Evolutionary conservation across 2,113 vertebrate genomes (phyloP).

Genomic region (Carlito syrichta): DNA sequence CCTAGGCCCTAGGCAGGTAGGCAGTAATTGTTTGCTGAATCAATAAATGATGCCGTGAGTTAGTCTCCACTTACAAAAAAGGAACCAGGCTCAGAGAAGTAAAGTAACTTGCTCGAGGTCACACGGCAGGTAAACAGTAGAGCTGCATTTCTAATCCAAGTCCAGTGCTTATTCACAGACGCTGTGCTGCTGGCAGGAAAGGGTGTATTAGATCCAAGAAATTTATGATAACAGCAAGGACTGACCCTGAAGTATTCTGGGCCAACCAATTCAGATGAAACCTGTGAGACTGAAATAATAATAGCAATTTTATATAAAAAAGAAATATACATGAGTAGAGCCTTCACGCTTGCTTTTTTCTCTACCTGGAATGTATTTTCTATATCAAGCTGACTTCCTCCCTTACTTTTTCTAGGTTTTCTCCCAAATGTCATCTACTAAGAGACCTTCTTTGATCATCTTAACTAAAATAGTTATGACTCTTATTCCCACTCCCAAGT

Average conservation of each 20-base stretch:
- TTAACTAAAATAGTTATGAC: not conserved
- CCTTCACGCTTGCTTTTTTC: not conserved
- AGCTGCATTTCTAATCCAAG: not conserved
- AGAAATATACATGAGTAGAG: not conserved
- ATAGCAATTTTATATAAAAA: too few relatives aligned
- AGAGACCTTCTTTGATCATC: not conserved
- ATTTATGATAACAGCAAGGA: not conserved
- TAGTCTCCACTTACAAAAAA: not conserved
- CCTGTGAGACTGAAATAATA: not conserved
- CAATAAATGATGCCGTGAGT: too few relatives aligned
- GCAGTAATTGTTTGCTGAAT: not conserved
- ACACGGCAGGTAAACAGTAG: not conserved
- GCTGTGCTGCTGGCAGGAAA: not conserved
- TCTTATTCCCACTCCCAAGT: not conserved
- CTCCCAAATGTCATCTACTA: not conserved
- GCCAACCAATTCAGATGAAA: not conserved
- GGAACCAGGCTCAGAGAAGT: not conserved
- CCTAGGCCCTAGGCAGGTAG: not conserved
- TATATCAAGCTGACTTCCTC: not conserved
- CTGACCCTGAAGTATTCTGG: not conserved
- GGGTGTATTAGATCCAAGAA: not conserved
- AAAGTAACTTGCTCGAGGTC: not conserved
- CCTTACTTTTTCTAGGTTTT: not conserved
- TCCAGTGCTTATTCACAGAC: not conserved
- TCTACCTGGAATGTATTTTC: not conserved